Base-by-base conservation (phyloP, 2,797 vertebrate genomes). In the Notoglanidium macrostoma region DNA sequence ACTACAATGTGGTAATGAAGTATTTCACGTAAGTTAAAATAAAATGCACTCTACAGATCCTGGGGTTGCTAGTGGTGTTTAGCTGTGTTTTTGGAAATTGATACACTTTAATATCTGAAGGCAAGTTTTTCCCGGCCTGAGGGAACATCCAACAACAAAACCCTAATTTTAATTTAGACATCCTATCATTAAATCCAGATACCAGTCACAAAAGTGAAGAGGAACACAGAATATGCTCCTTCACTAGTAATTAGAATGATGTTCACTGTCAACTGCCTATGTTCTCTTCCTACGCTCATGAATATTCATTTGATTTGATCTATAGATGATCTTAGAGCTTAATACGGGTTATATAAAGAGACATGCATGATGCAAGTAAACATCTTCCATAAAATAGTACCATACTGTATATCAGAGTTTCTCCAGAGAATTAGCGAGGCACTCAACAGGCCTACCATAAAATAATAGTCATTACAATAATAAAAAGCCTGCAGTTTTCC, bases 191-290 rank as follows among this genome's bases (percentile, higher is more conserved):
- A 12, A 65, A 49, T 51, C 80, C 49, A 82, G 40, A 51, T 67
- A 49, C 17, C 61, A 82, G 49, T 29, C 40, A 49, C 26, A 49
- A 19, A 49, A 10, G 5, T 10, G 44, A 17, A 81, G 21, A 65
- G 40, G 59, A 40, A 65, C 6, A 29, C 15, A 29, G 61, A 82
- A 44, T 6, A 49, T 11, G 3, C 26, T 21, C 21, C 59, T 49
- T 82, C 61, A 67, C 80, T 49, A 29, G 26, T 49, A 67, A 82
- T 82, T 82, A 29, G 8, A 82, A 82, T 14, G 14, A 82, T 19
- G 26, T 59, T 79, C 65, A 49, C 23, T 63, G 79, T 63, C 23
- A 44, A 8, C 21, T n/a, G 57, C 6, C 21, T 14, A 5, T 44
- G 40, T 65, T 77, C 32, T 59, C 55, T 8, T 61, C 11, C 21